These are phyloP conservation scores for Agrypnus murinus DNA, from an alignment of 2,888 invertebrate species.

Conservation along the genomic window DNA sequence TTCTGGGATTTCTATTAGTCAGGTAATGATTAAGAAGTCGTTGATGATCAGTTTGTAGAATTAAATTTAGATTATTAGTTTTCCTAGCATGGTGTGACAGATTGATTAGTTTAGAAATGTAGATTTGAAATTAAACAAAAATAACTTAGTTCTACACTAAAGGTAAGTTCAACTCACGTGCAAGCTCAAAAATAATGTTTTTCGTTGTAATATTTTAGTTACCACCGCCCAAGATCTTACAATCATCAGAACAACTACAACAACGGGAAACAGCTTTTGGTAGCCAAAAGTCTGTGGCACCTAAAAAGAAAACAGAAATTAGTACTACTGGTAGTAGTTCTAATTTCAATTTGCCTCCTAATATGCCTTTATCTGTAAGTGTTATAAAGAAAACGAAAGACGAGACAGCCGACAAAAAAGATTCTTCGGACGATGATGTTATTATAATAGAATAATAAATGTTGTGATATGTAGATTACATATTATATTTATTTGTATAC, in stretches of 20 bases:
- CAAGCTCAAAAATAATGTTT: neutral
- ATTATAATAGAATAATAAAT: conserved; percentile 61
- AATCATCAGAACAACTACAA: conserved; percentile 3
- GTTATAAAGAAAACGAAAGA: conserved; percentile 59
- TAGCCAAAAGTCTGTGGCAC: conserved; percentile 12
- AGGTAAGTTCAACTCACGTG: neutral
- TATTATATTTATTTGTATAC: no score
- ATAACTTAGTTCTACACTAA: neutral
- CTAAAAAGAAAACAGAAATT: conserved; percentile 27
- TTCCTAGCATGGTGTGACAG: conserved; percentile 27
- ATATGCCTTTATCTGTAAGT: conserved; percentile 60
- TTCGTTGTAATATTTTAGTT: neutral
- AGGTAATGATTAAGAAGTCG: conserved; percentile 63
- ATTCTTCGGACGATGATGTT: conserved; percentile 63
- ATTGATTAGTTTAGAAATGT: neutral
- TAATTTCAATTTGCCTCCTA: conserved; percentile 48
- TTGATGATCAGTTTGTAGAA: neutral
- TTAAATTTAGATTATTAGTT: neutral
- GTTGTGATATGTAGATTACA: neutral
- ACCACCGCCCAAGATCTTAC: conserved; percentile 14
- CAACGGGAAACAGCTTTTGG: conserved; percentile 19
- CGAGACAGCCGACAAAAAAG: conserved; percentile 52
- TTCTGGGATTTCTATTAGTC: conserved; percentile 67
- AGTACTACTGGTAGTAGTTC: no score
- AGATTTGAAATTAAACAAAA: neutral